phyloP scores from a whole-genome alignment of 2,888 invertebrate genomes.

The Pachymerium ferrugineum region DNA sequence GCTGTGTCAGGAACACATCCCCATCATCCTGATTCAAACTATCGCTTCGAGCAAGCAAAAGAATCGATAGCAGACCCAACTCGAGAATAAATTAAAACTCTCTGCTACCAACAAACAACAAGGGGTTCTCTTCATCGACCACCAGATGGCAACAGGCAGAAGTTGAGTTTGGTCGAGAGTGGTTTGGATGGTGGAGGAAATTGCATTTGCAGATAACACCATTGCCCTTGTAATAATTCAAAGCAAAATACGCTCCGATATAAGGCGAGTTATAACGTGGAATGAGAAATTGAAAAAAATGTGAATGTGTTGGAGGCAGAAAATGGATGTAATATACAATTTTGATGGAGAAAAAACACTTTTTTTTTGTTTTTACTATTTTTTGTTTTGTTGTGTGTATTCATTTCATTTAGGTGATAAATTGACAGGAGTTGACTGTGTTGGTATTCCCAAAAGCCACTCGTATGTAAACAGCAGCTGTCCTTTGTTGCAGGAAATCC shows the following conservation, averaged over 20 bases:
- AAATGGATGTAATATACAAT: too few relatives aligned
- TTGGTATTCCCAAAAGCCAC: too few relatives aligned
- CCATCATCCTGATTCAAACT: constrained; percentile 12
- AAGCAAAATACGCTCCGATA: not conserved
- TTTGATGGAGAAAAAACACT: too few relatives aligned
- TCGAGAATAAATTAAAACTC: not conserved
- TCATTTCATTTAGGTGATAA: too few relatives aligned
- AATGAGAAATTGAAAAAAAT: not conserved
- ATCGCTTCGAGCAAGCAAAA: not conserved
- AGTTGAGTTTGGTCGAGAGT: too few relatives aligned
- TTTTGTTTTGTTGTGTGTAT: too few relatives aligned
- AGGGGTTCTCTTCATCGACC: not conserved
- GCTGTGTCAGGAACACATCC: constrained; percentile 8
- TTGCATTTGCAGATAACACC: not conserved
- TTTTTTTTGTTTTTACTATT: too few relatives aligned
- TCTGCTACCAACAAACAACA: not conserved
- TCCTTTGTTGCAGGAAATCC: too few relatives aligned
- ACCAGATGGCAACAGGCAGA: not conserved
- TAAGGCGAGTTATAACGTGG: not conserved
- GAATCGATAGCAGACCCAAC: not conserved
- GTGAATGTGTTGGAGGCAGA: not conserved
- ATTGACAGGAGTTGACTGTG: too few relatives aligned
- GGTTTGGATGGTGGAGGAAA: not conserved
- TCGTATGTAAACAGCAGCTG: too few relatives aligned
- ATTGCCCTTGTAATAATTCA: not conserved